These are phyloP conservation scores for Heliconius sara DNA, from an alignment of 2,888 invertebrate species.

Conservation along the genomic window DNA sequence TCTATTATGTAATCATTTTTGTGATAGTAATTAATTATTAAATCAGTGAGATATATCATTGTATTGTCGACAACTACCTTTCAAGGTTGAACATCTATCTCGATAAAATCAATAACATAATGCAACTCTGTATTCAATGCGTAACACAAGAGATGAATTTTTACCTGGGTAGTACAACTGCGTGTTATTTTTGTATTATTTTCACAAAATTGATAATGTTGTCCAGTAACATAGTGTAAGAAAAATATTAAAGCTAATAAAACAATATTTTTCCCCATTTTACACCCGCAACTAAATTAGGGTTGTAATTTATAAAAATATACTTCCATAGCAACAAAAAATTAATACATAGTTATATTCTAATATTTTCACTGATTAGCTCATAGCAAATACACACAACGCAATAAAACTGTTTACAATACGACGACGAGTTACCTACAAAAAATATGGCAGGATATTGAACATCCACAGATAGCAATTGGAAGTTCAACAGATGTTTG, in stretches of 20 bases:
- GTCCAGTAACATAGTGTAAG: slow-evolving; percentile 60
- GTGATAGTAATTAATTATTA: not conserved
- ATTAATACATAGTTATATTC: slow-evolving; percentile 28
- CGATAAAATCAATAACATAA: slow-evolving; percentile 26
- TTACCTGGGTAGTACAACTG: slow-evolving; percentile 74
- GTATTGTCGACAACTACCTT: slow-evolving; percentile 6
- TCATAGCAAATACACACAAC: slow-evolving; percentile 42
- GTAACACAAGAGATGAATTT: slow-evolving; percentile 32
- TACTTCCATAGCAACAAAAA: slow-evolving; percentile 26
- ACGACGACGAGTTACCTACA: slow-evolving; percentile 38
- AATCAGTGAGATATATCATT: not conserved
- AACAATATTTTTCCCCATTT: slow-evolving; percentile 59
- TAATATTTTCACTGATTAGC: slow-evolving; percentile 20
- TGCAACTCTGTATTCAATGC: not conserved
- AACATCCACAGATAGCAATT: slow-evolving; percentile 16
- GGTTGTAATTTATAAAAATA: slow-evolving; percentile 36
- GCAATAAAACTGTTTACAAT: slow-evolving; percentile 49
- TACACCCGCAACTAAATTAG: slow-evolving; percentile 29
- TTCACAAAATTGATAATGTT: slow-evolving; percentile 61
- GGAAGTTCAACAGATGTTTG: not conserved
- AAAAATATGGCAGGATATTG: slow-evolving; percentile 52
- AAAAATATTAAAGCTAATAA: slow-evolving; percentile 58
- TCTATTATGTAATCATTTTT: not conserved
- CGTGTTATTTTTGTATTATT: slow-evolving; percentile 62
- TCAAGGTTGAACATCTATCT: slow-evolving; percentile 32